These are phyloP conservation scores for Pseudopipra pipra DNA, from an alignment of 2,113 vertebrate species.

Conservation along the genomic window DNA sequence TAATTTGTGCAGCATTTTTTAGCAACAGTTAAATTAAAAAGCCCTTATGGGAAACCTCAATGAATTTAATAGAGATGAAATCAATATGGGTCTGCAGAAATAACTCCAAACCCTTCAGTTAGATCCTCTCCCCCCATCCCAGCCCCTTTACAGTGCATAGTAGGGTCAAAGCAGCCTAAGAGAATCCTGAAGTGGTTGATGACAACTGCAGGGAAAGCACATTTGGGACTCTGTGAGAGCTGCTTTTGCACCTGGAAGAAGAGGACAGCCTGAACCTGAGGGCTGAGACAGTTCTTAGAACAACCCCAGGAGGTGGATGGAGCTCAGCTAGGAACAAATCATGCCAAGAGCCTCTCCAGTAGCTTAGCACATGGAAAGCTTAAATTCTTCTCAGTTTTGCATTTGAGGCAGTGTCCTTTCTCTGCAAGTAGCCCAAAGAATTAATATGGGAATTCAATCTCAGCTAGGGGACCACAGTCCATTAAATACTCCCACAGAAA, in stretches of 20 bases:
- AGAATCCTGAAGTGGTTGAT: neutral
- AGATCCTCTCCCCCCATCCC: neutral
- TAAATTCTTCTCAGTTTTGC: neutral
- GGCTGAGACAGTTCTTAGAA: neutral
- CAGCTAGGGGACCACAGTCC: neutral
- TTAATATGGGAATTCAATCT: neutral
- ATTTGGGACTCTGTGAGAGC: neutral
- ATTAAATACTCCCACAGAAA: neutral
- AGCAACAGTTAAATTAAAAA: constrained; percentile 57
- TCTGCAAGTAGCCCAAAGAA: neutral
- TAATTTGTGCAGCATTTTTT: constrained; percentile 57
- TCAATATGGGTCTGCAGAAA: constrained; percentile 47
- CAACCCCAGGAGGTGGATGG: neutral
- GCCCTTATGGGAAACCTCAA: constrained; percentile 46
- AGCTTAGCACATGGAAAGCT: neutral
- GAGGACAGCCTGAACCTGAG: neutral
- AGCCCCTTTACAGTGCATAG: neutral
- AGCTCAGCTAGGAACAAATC: neutral
- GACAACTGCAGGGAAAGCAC: neutral
- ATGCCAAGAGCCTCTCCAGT: neutral
- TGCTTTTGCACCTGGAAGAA: neutral
- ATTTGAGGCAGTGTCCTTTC: neutral
- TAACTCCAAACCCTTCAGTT: constrained; percentile 6
- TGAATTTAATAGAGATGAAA: constrained; percentile 53
- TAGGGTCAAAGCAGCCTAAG: accelerated